Evolutionary conservation across 23 tunicate genomes (phyloP).

Genomic region (Botrylloides violaceus): DNA sequence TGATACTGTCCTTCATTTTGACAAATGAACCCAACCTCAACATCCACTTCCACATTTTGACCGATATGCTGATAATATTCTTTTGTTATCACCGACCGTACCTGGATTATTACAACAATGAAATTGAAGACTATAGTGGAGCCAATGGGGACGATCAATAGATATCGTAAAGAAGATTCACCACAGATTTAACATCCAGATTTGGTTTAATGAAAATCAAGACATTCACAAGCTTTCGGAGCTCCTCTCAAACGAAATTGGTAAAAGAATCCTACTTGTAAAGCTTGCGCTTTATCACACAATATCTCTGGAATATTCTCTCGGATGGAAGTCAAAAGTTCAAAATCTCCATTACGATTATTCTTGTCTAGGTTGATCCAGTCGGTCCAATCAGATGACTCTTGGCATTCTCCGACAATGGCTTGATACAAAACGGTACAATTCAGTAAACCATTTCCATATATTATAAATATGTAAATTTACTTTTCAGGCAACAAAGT

Average conservation of each 20-base stretch:
- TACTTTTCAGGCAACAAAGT: conserved; percentile 28
- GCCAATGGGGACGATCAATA: too few species aligned
- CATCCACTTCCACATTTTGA: neutral
- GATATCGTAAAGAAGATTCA: too few species aligned
- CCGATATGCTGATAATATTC: neutral
- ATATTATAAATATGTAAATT: too few species aligned
- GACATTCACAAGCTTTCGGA: too few species aligned
- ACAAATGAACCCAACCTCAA: neutral
- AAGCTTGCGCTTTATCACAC: neutral
- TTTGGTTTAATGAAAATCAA: too few species aligned
- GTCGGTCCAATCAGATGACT: neutral
- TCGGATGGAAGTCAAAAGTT: neutral
- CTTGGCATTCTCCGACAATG: neutral
- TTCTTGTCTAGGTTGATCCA: neutral
- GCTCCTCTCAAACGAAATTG: too few species aligned
- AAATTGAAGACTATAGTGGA: neutral
- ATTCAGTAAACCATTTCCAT: too few species aligned
- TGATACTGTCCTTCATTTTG: neutral
- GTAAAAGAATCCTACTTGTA: too few species aligned
- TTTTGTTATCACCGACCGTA: neutral
- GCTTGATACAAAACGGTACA: neutral
- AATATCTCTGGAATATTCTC: neutral
- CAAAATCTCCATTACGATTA: neutral
- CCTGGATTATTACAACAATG: neutral
- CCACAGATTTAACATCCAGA: too few species aligned